These are phyloP conservation scores for Lepidostoma basale DNA, from an alignment of 1,140 invertebrate species.

Conservation along the genomic window DNA sequence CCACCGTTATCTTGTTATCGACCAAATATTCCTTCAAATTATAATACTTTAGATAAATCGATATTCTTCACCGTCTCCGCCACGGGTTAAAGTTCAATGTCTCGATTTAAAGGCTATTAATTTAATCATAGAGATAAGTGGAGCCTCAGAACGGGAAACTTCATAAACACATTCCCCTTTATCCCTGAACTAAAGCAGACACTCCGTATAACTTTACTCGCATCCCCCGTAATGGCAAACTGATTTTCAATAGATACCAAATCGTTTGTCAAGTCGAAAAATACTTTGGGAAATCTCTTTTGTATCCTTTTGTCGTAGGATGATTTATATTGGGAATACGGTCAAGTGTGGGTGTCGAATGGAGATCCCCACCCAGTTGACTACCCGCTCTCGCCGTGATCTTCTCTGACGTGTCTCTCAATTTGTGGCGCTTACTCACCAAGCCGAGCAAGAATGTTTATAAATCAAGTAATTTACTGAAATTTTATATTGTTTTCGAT, in stretches of 20 bases:
- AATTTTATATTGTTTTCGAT: too few species aligned
- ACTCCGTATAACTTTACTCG: slow-evolving; percentile 31
- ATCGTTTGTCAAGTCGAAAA: slow-evolving; percentile 45
- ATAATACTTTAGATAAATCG: neutral
- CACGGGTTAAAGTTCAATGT: too few species aligned
- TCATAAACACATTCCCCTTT: slow-evolving; percentile 16
- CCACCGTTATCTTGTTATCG: too few species aligned
- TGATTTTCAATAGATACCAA: slow-evolving; percentile 45
- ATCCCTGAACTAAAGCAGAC: neutral
- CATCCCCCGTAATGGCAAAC: slow-evolving; percentile 43
- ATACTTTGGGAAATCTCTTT: slow-evolving; percentile 45
- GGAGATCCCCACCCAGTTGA: too few species aligned
- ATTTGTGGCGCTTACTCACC: too few species aligned
- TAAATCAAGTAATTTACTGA: too few species aligned
- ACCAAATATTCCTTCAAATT: neutral
- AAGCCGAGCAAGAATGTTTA: too few species aligned
- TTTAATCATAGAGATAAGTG: slow-evolving; percentile 6
- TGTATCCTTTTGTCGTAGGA: slow-evolving; percentile 38
- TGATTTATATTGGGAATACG: slow-evolving; percentile 45
- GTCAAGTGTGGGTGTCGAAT: too few species aligned
- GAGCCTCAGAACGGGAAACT: slow-evolving; percentile 2
- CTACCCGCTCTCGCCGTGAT: neutral
- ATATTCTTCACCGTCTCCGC: too few species aligned
- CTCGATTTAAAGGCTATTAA: neutral
- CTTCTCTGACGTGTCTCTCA: too few species aligned